Base-by-base conservation (phyloP, 2,113 vertebrate species). In the Boulengeromyrus knoepffleri region DNA sequence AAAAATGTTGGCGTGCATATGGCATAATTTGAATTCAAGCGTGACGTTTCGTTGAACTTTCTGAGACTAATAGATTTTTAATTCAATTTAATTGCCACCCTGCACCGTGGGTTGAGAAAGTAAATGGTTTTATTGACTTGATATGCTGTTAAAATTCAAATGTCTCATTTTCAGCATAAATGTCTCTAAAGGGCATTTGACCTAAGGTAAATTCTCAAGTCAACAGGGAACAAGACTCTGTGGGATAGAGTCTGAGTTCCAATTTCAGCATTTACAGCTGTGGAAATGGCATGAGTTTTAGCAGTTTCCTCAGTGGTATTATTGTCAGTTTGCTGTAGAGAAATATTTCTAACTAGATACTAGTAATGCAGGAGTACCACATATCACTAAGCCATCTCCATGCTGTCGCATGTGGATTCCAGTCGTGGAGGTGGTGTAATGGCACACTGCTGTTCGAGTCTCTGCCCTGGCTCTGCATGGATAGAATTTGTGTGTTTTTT, bases 371-470 rank as follows among this genome's bases (percentile, higher is more conserved):
- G 70, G 36, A 77, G 83, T 47, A 85, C 9, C 45, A 85, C 8
- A 85, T 3, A 85, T 21, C 27, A 70, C 70, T 36, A 77, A 15
- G 5, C 36, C 70, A 19, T 46, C 45, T 91, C 91, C 93, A 93
- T 94, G 93, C 46, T 56, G 47, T 74, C 91, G 89, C 91, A 24
- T 83, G n/a, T 31, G 66, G 93, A 92, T 91, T 91, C 39, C 93
- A 94, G 93, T 93, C 90, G 15, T 77, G 12, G 13, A 66, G n/a
- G n/a, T 66, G n/a, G n/a, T 9, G 0, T 66, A n/a, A n/a, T 66
- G 58, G 58, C 24, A 66, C 62, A n/a, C 24, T 62, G 24, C 2
- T 27, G 62, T 13, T 70, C 3, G 9, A 70, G n/a, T 70, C 10
- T 27, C 0, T 31, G n/a, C 62, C 58, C 58, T 31, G n/a, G n/a